phyloP scores from a whole-genome alignment of 2,113 vertebrate genomes.

The Microcebus ravelobensis region DNA sequence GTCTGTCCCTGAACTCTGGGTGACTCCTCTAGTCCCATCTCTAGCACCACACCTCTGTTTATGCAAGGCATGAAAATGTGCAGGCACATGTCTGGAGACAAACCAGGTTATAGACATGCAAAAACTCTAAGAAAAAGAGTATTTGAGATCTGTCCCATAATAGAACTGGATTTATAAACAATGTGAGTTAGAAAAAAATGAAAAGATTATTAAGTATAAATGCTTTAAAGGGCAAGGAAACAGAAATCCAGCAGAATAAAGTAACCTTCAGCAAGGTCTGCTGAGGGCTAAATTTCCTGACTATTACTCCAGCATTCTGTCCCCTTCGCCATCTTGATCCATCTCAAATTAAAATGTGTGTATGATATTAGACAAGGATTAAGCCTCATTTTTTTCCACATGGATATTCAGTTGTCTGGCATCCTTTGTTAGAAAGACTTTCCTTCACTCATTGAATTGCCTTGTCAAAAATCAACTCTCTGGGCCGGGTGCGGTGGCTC shows the following conservation, averaged over 20 bases:
- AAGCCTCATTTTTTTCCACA: not conserved
- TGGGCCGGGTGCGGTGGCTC: not conserved
- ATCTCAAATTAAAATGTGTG: conserved; percentile 13
- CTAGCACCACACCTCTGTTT: not conserved
- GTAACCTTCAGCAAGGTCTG: not conserved
- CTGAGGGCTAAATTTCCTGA: conserved; percentile 1
- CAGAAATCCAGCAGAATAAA: conserved; percentile 11
- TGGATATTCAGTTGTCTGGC: not conserved
- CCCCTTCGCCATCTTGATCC: not conserved
- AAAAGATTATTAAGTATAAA: not conserved
- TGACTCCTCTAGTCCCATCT: not conserved
- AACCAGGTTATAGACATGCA: not conserved
- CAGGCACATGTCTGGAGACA: not conserved
- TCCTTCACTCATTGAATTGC: not conserved
- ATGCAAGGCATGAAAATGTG: not conserved
- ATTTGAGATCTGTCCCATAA: not conserved
- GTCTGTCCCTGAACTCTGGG: not conserved
- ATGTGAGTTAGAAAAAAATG: not conserved
- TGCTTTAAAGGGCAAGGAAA: not conserved
- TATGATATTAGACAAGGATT: not conserved
- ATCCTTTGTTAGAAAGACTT: not conserved
- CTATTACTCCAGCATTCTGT: not conserved
- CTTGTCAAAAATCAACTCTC: conserved; percentile 4
- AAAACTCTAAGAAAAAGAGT: not conserved
- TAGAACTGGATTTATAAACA: not conserved